A percentile compares a stretch with the other conserved stretches of the same genome.
Conservation (phyloP, 2,797 vertebrate genomes). For the Callimico goeldii region DNA sequence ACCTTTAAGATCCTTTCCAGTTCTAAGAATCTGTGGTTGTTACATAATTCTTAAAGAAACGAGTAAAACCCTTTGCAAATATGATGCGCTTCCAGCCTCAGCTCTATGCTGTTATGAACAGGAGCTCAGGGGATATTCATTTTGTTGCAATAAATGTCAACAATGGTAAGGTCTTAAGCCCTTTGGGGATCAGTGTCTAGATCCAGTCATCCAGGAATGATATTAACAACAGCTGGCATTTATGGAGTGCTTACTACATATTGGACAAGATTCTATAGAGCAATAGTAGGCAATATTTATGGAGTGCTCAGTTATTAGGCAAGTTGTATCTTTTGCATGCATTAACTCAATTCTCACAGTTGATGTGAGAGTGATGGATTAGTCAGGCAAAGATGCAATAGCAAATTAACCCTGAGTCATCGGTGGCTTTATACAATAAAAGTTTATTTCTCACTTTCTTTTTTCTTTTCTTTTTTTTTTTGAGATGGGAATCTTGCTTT, state of each 20-base stretch:
- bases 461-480: neutral
- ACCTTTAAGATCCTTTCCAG: slow-evolving; percentile 37
- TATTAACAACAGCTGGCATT: neutral
- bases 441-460: neutral
- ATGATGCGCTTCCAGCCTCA: neutral
- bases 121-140: neutral
- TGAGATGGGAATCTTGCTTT: neutral
- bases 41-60: slow-evolving; percentile 37
- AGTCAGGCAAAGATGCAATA: neutral
- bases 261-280: neutral
- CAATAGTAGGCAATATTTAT: neutral
- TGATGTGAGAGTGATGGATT: neutral
- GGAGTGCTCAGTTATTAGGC: neutral
- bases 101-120: slow-evolving; percentile 9
- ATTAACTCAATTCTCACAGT: neutral
- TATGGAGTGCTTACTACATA: neutral
- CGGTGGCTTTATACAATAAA: neutral
- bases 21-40: neutral
- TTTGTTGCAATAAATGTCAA: neutral
- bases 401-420: neutral
- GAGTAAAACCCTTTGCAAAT: slow-evolving; percentile 50
- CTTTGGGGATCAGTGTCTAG: neutral
- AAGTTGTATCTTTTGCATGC: neutral
- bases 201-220: neutral
- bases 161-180: neutral